Conservation (phyloP, 2,113 vertebrate genomes). For the Dicentrarchus labrax region DNA sequence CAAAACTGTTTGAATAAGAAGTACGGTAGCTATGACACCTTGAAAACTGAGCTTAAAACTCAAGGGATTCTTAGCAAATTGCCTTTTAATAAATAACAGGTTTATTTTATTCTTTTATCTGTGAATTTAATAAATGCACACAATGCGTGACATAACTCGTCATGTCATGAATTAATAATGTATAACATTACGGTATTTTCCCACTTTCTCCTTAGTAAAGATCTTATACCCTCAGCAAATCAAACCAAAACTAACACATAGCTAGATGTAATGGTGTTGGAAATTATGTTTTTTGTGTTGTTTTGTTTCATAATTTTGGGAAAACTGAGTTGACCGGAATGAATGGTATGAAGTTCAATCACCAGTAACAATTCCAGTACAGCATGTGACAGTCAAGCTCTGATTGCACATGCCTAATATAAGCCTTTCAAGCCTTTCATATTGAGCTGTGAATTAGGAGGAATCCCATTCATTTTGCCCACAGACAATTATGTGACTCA, state of each 20-base stretch:
- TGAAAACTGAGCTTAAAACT: slow-evolving; percentile 12
- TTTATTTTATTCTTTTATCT: neutral
- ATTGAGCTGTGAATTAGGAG: neutral
- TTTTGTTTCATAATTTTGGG: no score
- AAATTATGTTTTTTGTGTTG: no score
- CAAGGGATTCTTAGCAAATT: neutral
- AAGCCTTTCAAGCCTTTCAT: no score
- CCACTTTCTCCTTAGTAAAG: no score
- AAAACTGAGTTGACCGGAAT: no score
- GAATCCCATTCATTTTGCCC: neutral
- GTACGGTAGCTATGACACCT: neutral
- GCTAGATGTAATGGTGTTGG: no score
- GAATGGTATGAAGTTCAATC: neutral
- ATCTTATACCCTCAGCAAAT: neutral
- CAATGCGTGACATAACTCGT: neutral
- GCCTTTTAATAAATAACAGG: neutral
- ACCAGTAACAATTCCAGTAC: neutral
- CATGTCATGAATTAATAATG: no score
- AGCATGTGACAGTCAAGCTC: neutral
- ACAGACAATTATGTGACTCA: neutral
- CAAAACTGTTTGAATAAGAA: slow-evolving; percentile 19
- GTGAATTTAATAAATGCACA: neutral
- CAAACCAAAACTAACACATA: no score
- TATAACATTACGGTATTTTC: neutral
- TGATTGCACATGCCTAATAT: neutral